Base-by-base conservation (phyloP, 2,888 invertebrate genomes). In the Graphium colonna region DNA sequence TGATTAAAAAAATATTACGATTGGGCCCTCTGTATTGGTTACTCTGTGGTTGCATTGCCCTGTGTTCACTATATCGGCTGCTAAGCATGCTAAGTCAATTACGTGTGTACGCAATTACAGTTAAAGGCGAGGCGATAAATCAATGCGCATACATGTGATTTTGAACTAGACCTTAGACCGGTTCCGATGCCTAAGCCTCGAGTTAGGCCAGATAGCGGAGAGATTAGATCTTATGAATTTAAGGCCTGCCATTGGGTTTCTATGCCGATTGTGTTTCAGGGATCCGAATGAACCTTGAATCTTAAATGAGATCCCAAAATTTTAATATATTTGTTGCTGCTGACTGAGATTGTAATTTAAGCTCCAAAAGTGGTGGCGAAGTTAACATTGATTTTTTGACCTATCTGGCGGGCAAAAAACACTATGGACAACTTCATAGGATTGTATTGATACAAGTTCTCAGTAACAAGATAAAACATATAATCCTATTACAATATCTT, bases 1-100 rank as follows among this genome's bases (percentile, higher is more conserved):
- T n/a, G n/a, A n/a, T n/a, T n/a, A n/a, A n/a, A n/a, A n/a, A 21
- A 21, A 21, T 5, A 21, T 3, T 21, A 5, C 5, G 5, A 21
- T 21, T 21, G 2, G 21, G 28, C n/a, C 40, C 45, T 40, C 1
- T 39, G 18, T 21, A 8, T 7, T 9, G 33, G 33, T 13, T 52
- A 33, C 18, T 46, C 52, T 41, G 41, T 42, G 47, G 1, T 18
- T 21, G 2, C 36, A 15, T 8, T 33, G 43, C 16, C 42, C 51
- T 40, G 33, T 51, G 41, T 36, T 57, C 61, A 57, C 60, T 60
- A 61, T 63, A 52, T 62, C 57, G 59, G 55, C 42, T 48, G 52
- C 26, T 47, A 52, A 44, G 43, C 49, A 49, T 53, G 48, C 48
- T 49, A 53, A 53, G 53, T 53, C 53, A 53, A 53, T 53, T 53